phyloP scores from a whole-genome alignment of 2,113 vertebrate species.

The Acinonyx jubatus region DNA sequence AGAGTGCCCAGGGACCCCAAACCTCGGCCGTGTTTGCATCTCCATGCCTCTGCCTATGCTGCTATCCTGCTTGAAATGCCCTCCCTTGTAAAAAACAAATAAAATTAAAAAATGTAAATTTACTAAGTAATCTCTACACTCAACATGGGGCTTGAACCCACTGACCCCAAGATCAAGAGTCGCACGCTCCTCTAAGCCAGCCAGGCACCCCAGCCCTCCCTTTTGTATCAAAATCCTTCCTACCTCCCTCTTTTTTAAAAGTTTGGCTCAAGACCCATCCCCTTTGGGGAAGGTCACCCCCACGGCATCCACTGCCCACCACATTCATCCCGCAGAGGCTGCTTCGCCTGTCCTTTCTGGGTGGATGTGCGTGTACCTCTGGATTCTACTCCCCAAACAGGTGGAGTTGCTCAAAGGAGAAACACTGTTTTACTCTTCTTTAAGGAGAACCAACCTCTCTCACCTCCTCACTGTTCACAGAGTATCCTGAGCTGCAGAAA shows the following conservation, averaged over 20 bases:
- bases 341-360: neutral
- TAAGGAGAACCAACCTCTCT: neutral
- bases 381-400: neutral
- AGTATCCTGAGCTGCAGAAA: neutral
- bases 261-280: neutral
- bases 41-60: neutral
- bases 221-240: neutral
- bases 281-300: neutral
- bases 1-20: accelerated
- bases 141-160: too few relatives aligned
- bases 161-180: too few relatives aligned
- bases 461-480: neutral
- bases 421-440: neutral
- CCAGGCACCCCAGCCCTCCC: too few relatives aligned
- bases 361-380: neutral
- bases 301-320: accelerated
- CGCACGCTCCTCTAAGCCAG: too few relatives aligned
- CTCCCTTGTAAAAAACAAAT: too few relatives aligned
- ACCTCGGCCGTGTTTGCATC: neutral
- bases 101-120: too few relatives aligned
- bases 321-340: neutral
- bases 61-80: neutral
- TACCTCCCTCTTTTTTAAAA: neutral
- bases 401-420: neutral
- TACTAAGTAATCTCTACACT: too few relatives aligned